Evolutionary conservation across 2,113 vertebrate genomes (phyloP), one percentile per base, ranked within the genome.

Genomic region (Ptilorrhoa leucosticta): DNA sequence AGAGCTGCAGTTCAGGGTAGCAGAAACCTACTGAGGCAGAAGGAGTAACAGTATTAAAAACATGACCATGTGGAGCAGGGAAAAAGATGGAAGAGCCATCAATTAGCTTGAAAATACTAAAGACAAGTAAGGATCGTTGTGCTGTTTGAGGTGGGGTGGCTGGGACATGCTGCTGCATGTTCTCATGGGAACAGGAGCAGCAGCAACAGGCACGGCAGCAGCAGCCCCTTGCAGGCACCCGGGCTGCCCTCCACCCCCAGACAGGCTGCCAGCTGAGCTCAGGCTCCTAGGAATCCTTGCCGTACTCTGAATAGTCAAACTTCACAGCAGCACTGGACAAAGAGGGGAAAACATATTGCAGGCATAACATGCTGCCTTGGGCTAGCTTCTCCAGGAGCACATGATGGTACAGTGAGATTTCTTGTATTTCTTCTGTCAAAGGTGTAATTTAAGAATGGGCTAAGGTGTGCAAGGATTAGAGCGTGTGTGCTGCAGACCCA

Each of bases 1-100:
- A 96, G 94, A 82, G 82, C 95, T 83, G 75, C 63, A 96, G 79
- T 94, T 90, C 50, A 73, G 91, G 45, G 56, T 58, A 90, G 93
- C 79, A 78, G 92, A 63, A 95, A 95, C 84, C 39, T 82, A 95
- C 87, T 94, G 93, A 96, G 54, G 91, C 93, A 90, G 92, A 96
- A 96, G 53, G 35, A 96, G 71, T 65, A 90, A 90, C 96, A 95
- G 84, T 86, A 93, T 90, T 93, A 89, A 93, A 92, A 93, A 77
- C 94, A 95, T 68, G 85, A 75, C 51, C 76, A 83, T 86, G 75
- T 73, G 85, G 78, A 73, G 87, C 75, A 23, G 60, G 45, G 71
- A 39, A 90, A 83, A 95, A 93, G 91, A 94, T 35, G 35, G 84
- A 93, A 83, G 68, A 88, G 88, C 20, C 28, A 86, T 88, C 51